Conservation (phyloP, 2,797 vertebrate genomes). For the Masticophis lateralis region DNA sequence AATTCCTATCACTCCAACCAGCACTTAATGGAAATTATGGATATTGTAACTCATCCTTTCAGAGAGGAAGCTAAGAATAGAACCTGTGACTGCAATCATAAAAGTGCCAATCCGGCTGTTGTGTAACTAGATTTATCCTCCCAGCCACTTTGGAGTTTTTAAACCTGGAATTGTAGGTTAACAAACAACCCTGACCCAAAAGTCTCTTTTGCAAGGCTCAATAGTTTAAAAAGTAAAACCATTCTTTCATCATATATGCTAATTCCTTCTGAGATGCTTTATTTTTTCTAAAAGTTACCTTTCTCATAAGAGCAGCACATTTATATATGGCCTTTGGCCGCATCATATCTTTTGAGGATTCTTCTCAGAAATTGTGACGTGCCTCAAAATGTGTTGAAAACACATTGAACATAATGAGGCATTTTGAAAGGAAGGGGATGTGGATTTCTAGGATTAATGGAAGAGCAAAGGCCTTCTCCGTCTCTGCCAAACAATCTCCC, state of each 20-base stretch:
- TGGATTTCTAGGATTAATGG: slow-evolving; percentile 14
- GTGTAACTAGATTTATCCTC: not conserved
- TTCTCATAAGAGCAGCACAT: slow-evolving; percentile 3
- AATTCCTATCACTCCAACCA: not conserved
- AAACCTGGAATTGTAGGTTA: not conserved
- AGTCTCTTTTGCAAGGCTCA: not conserved
- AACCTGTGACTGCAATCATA: not conserved
- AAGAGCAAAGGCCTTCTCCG: rapidly evolving
- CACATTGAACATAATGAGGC: not conserved
- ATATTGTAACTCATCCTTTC: not conserved
- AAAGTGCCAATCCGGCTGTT: not conserved
- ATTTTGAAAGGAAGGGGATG: not conserved
- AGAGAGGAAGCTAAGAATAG: not conserved
- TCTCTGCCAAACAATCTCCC: not conserved
- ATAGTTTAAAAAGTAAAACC: not conserved
- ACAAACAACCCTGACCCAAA: not conserved
- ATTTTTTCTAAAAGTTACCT: not conserved
- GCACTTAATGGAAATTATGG: not conserved
- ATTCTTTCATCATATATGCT: not conserved
- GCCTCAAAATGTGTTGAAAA: slow-evolving; percentile 5
- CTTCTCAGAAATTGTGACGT: not conserved
- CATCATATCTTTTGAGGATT: not conserved
- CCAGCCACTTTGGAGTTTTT: not conserved
- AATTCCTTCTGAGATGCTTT: not conserved
- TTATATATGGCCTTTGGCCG: not conserved